A percentile compares a stretch with the other conserved stretches of the same genome.
These are phyloP conservation scores for Cheumatopsyche charites DNA, from an alignment of 1,140 invertebrate species.

Conservation along the genomic window DNA sequence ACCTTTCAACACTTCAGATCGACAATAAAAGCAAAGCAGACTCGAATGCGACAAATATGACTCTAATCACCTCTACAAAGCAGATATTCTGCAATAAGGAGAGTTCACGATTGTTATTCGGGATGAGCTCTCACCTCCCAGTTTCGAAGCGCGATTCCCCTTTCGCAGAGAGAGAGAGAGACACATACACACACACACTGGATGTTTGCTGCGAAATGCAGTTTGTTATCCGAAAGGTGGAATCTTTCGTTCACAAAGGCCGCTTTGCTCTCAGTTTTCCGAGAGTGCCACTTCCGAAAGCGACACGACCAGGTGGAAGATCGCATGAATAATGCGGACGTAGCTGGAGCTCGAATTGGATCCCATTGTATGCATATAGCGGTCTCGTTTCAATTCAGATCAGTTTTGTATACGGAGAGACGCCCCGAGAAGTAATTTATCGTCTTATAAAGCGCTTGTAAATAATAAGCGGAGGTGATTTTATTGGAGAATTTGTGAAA, in stretches of 20 bases:
- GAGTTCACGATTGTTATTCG: not conserved
- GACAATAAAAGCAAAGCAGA: not conserved
- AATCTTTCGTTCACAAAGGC: constrained; percentile 4
- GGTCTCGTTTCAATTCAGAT: constrained; percentile 9
- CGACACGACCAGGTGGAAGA: constrained; percentile 12
- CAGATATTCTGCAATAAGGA: too few relatives aligned
- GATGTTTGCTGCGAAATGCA: constrained; percentile 7
- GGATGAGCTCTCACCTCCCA: not conserved
- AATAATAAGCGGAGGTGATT: too few relatives aligned
- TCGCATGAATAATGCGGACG: constrained; percentile 11
- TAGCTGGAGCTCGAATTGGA: not conserved
- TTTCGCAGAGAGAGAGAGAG: too few relatives aligned
- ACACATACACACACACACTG: too few relatives aligned
- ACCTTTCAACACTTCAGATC: too few relatives aligned
- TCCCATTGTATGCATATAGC: not conserved
- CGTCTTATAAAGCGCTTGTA: too few relatives aligned
- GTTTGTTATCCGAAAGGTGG: not conserved
- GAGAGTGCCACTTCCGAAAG: not conserved
- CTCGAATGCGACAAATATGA: not conserved
- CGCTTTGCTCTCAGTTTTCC: constrained; percentile 1
- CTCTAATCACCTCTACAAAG: too few relatives aligned
- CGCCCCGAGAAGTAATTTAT: too few relatives aligned
- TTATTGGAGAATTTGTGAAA: too few relatives aligned
- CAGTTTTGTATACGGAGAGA: not conserved
- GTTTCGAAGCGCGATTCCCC: not conserved